These are phyloP conservation scores for Apodemus speciosus DNA, from an alignment of 2,113 vertebrate genomes.

Conservation along the genomic window DNA sequence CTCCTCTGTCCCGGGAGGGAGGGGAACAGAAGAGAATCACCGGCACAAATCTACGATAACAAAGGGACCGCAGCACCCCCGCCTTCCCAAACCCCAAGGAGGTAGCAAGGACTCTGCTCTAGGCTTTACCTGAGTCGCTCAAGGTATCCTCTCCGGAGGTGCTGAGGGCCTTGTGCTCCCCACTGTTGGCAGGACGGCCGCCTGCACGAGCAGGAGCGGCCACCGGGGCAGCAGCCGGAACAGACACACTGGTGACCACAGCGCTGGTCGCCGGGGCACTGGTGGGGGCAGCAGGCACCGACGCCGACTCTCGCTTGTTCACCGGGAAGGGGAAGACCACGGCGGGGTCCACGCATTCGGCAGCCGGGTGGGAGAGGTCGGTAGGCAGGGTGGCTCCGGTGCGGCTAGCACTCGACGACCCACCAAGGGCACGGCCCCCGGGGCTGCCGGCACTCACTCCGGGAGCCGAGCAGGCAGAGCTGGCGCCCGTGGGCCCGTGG, in stretches of 20 bases:
- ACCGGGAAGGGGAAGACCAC: conserved; percentile 95
- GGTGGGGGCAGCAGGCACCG: conserved; percentile 59
- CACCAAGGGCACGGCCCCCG: conserved; percentile 41
- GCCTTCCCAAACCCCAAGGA: background rate
- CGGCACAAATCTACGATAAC: background rate
- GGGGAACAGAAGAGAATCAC: background rate
- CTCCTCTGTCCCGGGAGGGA: background rate
- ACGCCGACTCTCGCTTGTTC: conserved; percentile 86
- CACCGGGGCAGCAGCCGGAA: background rate
- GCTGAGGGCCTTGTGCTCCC: conserved; percentile 79
- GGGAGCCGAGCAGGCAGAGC: conserved; percentile 68
- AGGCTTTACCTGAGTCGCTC: conserved; percentile 93
- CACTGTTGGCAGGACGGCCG: conserved; percentile 49
- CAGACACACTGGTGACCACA: background rate
- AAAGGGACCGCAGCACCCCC: background rate
- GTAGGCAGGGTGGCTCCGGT: conserved; percentile 53
- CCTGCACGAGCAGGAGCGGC: conserved; percentile 33
- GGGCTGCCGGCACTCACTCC: conserved; percentile 10
- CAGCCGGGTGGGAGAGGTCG: conserved; percentile 87
- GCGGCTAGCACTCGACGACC: background rate
- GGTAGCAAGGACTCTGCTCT: background rate
- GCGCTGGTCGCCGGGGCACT: background rate
- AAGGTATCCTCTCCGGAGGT: conserved; percentile 88
- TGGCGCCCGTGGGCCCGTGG: conserved; percentile 65
- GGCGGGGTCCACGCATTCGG: conserved; percentile 94